Percentiles rank a stretch among this genome's conserved stretches.
These are phyloP conservation scores for Lemur catta DNA, from an alignment of 2,797 vertebrate species.

Conservation along the genomic window DNA sequence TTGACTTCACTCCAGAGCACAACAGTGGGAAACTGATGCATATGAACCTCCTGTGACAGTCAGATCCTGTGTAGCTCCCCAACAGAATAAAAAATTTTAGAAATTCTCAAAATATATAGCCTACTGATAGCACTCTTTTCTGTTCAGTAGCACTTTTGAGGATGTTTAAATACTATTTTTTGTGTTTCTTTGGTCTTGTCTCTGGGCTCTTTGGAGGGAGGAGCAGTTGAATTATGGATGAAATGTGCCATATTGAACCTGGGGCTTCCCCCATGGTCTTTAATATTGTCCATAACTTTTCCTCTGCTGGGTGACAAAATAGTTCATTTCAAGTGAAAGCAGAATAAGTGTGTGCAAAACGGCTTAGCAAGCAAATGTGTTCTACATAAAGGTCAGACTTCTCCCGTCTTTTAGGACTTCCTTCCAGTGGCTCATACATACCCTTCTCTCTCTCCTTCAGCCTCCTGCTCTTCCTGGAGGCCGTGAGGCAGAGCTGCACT, in stretches of 20 bases:
- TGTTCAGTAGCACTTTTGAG: not conserved
- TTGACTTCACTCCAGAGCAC: not conserved
- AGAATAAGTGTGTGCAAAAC: not conserved
- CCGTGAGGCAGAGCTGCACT: not conserved
- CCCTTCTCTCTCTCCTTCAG: not conserved
- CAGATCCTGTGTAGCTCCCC: not conserved
- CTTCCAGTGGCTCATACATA: not conserved
- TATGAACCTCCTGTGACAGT: not conserved
- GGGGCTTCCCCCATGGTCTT: fast-evolving
- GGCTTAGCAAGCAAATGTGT: not conserved
- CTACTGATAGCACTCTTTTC: too few relatives aligned
- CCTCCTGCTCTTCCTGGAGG: not conserved
- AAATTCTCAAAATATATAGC: not conserved
- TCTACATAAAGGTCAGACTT: not conserved
- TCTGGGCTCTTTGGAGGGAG: not conserved
- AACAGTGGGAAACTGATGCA: not conserved
- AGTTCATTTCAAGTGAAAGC: not conserved
- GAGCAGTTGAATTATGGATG: not conserved
- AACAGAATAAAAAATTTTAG: not conserved
- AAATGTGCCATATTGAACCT: not conserved
- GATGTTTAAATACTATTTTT: not conserved
- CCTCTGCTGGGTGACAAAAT: not conserved
- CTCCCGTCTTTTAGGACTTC: fast-evolving
- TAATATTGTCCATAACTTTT: not conserved
- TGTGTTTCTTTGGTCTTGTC: not conserved